Conservation (phyloP, 1,140 invertebrate species). For the Drosophila mauritiana region DNA sequence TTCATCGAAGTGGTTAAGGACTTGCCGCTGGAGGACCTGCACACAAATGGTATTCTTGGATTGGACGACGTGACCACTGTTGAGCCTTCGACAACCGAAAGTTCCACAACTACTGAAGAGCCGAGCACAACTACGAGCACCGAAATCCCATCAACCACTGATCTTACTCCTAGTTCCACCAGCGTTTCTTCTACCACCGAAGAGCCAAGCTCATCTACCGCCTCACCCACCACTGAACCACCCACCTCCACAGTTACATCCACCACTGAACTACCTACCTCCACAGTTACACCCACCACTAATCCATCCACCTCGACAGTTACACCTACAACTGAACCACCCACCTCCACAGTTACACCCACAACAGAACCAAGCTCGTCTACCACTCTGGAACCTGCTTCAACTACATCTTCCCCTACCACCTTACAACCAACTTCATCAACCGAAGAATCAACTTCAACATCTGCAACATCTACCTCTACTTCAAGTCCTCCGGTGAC, state of each 20-base stretch:
- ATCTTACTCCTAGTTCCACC: not conserved
- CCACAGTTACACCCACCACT: conserved; percentile 1
- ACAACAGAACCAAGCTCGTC: conserved; percentile 8
- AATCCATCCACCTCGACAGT: not conserved
- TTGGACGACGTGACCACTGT: conserved; percentile 53
- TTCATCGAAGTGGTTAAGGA: conserved; percentile 86
- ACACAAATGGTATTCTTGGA: conserved; percentile 72
- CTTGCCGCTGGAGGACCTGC: conserved; percentile 69
- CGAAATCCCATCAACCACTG: not conserved
- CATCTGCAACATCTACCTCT: conserved; percentile 6
- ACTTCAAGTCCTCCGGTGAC: conserved; percentile 22
- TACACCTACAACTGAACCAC: conserved; percentile 4
- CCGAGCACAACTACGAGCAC: not conserved
- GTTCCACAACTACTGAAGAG: conserved; percentile 5
- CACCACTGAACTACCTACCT: not conserved
- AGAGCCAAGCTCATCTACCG: conserved; percentile 3
- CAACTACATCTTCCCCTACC: conserved; percentile 1
- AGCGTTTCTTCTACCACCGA: conserved; percentile 20
- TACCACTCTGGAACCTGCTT: conserved; percentile 2
- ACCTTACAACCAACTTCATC: conserved; percentile 8
- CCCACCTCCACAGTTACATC: not conserved
- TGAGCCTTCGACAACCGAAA: not conserved
- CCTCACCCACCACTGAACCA: conserved; percentile 11
- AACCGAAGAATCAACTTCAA: conserved; percentile 2
- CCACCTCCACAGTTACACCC: not conserved